phyloP scores from a whole-genome alignment of 2,888 invertebrate species.

The Coenonympha arcania region DNA sequence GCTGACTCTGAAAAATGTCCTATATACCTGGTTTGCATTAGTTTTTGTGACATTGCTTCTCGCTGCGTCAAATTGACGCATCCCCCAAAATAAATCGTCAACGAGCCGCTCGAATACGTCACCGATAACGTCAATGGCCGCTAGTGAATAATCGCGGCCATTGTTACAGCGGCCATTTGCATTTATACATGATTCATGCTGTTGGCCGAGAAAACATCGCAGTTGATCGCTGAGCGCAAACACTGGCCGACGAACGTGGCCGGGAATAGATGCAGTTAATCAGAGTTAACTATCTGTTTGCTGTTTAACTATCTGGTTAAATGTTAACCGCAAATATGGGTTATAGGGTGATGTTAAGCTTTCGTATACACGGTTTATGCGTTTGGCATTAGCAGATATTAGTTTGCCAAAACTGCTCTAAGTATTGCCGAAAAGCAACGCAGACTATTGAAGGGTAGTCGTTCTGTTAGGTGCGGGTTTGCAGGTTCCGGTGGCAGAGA shows the following conservation, averaged over 20 bases:
- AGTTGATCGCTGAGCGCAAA: constrained; percentile 9
- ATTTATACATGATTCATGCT: constrained; percentile 67
- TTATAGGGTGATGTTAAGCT: neutral
- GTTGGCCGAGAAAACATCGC: constrained; percentile 51
- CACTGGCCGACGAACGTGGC: constrained; percentile 11
- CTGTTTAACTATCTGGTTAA: neutral
- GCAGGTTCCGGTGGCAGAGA: too few species aligned
- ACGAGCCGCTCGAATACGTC: constrained; percentile 38
- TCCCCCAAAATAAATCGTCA: neutral
- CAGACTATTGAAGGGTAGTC: neutral
- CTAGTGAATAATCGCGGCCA: constrained; percentile 53
- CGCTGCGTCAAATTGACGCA: too few species aligned
- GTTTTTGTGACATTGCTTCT: neutral
- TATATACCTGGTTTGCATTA: too few species aligned
- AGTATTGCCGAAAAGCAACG: neutral
- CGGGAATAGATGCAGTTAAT: constrained; percentile 13
- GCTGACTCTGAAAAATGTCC: too few species aligned
- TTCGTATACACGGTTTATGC: neutral
- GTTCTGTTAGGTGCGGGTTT: too few species aligned
- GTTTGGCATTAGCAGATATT: neutral
- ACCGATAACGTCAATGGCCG: constrained; percentile 55
- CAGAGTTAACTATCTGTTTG: constrained; percentile 11
- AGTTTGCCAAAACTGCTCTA: neutral
- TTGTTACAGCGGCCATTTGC: constrained; percentile 57
- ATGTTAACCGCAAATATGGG: neutral